Conservation (phyloP, 2,888 invertebrate species). For the Icerya purchasi region DNA sequence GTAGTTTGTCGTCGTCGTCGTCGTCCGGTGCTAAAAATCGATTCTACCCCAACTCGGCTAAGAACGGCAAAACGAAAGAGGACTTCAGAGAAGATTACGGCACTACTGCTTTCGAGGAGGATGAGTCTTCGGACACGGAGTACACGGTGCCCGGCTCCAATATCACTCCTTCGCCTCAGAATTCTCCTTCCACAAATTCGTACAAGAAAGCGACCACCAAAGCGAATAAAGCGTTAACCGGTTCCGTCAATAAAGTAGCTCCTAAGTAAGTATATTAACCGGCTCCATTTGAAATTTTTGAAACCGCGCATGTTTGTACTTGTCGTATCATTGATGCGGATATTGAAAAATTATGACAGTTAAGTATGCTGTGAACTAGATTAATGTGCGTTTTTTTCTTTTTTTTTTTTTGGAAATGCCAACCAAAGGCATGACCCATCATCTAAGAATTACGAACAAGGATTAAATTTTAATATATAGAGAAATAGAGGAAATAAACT, state of each 20-base stretch:
- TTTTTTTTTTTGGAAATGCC: too few species aligned
- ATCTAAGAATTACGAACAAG: too few species aligned
- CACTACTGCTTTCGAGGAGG: slow-evolving; percentile 19
- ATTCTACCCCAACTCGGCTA: slow-evolving; percentile 12
- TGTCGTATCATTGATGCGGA: too few species aligned
- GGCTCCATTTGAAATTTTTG: too few species aligned
- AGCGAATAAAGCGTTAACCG: slow-evolving; percentile 23
- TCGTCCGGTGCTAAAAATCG: slow-evolving; percentile 9
- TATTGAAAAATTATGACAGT: too few species aligned
- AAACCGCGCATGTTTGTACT: too few species aligned
- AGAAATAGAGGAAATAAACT: too few species aligned
- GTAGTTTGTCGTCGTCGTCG: not conserved
- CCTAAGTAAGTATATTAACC: not conserved
- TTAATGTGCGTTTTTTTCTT: too few species aligned
- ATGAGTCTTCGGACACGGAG: slow-evolving; percentile 16
- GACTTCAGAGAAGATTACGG: slow-evolving; percentile 22
- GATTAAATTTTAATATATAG: too few species aligned
- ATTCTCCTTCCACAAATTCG: slow-evolving; percentile 14
- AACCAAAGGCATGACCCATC: too few species aligned
- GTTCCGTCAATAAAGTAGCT: slow-evolving; percentile 18
- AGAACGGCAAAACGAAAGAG: slow-evolving; percentile 20
- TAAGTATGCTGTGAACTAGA: too few species aligned
- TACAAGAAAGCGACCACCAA: slow-evolving; percentile 17
- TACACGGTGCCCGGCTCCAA: slow-evolving; percentile 6
- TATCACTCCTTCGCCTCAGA: slow-evolving; percentile 8